Percentiles rank a stretch among this genome's conserved stretches.
phyloP scores from a whole-genome alignment of 2,797 vertebrate genomes.

The Perodicticus potto region DNA sequence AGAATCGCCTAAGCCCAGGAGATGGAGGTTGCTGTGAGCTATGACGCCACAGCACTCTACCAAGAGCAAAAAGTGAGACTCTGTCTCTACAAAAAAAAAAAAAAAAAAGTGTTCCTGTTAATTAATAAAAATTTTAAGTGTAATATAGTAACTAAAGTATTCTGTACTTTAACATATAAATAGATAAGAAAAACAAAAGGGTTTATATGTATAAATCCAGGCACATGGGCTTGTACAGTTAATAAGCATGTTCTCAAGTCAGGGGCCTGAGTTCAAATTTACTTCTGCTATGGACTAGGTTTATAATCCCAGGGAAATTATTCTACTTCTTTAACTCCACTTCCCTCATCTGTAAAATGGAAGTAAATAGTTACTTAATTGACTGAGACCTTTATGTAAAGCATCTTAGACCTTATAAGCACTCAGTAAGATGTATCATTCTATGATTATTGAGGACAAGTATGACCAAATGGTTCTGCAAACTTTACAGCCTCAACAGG shows the following conservation, averaged over 20 bases:
- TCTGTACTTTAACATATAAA: constrained; percentile 30
- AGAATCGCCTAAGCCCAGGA: no score
- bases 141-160: not conserved
- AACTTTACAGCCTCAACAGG: not conserved
- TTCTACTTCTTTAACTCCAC: not conserved
- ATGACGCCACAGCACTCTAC: no score
- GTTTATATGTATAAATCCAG: not conserved
- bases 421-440: not conserved
- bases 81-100: no score
- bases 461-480: not conserved
- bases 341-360: constrained; percentile 3
- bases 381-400: not conserved
- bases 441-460: not conserved
- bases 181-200: not conserved
- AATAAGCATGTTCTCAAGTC: not conserved
- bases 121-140: not conserved
- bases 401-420: not conserved
- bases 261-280: not conserved
- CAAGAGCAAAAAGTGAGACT: no score
- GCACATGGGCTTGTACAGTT: not conserved
- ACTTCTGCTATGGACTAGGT: not conserved
- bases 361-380: not conserved
- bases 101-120: not conserved
- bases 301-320: not conserved
- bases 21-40: no score